Base-by-base conservation (phyloP, 2,113 vertebrate species). In the Rostratula benghalensis region DNA sequence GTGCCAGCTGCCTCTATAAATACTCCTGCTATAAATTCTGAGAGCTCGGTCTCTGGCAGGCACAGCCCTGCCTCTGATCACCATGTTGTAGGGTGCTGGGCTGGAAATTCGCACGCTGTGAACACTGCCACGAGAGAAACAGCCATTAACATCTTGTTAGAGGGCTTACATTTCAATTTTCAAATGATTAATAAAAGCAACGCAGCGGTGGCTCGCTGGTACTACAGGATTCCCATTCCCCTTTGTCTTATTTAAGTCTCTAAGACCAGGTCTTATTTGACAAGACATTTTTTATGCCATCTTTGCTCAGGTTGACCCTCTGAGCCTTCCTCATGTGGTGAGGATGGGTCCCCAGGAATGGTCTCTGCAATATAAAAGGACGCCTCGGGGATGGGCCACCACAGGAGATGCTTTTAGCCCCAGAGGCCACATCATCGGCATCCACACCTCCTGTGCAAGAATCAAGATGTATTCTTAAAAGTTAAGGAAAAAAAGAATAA, bases 1-100 rank as follows among this genome's bases (percentile, higher is more conserved):
- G 87, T 89, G 87, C 89, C 82, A 91, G 84, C 84, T 95, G 81
- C 53, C 50, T 91, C 79, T 93, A 83, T 88, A 95, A 94, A 96
- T 95, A 96, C 28, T 75, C 25, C 31, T 88, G 78, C 78, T 94
- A 75, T 90, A 87, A 93, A 95, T 61, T 50, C 71, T 28, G 67
- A 77, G 80, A 54, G 41, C n/a, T 88, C 1, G 0, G 7, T 65
- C 79, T 50, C 79, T 91, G 68, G 71, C 88, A 90, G 73, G 50
- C 75, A 54, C 83, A 77, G 54, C 69, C 28, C 68, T 97, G 82
- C 65, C 94, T 97, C 90, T 4, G 65, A 83, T 95, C 89, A 45
- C 24, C 2, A 9, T 0, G 3, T 30, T 64, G 39, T 9, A 50
- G 33, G 51, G 6, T 79, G 78, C 28, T 0, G 22, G 76, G 82